Conservation (phyloP, 1,140 invertebrate species). For the Bombus breviceps region DNA sequence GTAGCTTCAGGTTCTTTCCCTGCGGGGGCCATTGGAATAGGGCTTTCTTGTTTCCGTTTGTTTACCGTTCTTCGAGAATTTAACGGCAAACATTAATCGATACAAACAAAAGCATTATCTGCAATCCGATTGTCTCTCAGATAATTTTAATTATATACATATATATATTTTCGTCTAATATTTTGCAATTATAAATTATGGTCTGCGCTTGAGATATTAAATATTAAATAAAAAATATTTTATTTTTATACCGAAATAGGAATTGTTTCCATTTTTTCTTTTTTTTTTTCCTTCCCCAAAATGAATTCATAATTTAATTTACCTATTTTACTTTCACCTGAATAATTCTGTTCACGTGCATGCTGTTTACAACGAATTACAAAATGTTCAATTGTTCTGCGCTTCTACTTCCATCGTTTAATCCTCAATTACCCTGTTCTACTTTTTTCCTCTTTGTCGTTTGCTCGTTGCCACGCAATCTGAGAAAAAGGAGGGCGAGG, state of each 20-base stretch:
- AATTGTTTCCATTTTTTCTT: background rate
- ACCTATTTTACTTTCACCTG: background rate
- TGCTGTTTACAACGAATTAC: background rate
- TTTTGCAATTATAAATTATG: no score
- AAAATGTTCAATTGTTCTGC: background rate
- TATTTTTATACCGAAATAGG: background rate
- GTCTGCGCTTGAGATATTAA: rapidly evolving
- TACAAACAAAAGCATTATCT: background rate
- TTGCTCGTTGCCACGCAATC: constrained; percentile 19
- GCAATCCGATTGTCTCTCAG: background rate
- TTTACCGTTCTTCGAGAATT: background rate
- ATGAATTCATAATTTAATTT: background rate
- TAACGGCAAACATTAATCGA: no score
- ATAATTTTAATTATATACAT: no score
- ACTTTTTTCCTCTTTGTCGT: background rate
- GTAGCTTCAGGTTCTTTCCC: constrained; percentile 10
- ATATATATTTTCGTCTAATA: background rate
- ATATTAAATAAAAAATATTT: no score
- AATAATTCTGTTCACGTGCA: no score
- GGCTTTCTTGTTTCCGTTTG: background rate
- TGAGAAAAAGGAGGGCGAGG: background rate
- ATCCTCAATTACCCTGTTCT: background rate
- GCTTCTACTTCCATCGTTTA: background rate
- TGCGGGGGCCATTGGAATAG: background rate
- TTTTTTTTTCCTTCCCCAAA: no score